phyloP scores from a whole-genome alignment of 2,888 invertebrate species.

The Congeria kusceri region DNA sequence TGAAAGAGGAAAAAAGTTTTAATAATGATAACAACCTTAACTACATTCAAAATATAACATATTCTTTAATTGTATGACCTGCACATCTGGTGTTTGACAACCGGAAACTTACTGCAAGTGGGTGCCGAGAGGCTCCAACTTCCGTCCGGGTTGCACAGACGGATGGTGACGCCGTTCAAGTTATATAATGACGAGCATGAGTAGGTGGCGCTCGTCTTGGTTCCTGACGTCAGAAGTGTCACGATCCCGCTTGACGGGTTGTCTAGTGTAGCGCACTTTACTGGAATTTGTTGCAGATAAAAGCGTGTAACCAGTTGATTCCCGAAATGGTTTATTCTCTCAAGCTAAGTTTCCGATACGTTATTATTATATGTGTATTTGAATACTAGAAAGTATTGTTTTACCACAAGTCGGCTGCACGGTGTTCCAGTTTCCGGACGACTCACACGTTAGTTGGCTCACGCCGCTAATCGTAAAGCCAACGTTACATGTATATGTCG shows the following conservation, averaged over 20 bases:
- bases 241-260: conserved; percentile 44
- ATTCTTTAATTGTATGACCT: no score
- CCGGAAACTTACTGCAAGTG: conserved; percentile 40
- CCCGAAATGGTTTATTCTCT: no score
- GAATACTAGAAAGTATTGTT: conserved; percentile 10
- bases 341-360: no score
- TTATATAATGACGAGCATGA: conserved; percentile 48
- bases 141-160: conserved; percentile 52
- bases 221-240: conserved; percentile 41
- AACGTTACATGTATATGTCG: conserved; percentile 37
- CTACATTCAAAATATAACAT: no score
- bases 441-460: conserved; percentile 34
- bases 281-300: conserved; percentile 14
- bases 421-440: conserved; percentile 42
- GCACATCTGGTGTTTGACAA: no score
- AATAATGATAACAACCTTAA: no score
- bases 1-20: no score
- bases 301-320: no score
- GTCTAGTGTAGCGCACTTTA: conserved; percentile 29
- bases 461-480: conserved; percentile 48
- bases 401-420: conserved; percentile 42
- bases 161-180: conserved; percentile 43
- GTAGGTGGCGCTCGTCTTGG: conserved; percentile 45
- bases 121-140: conserved; percentile 47
- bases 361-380: no score